phyloP scores from a whole-genome alignment of 2,113 vertebrate genomes.

The Axis porcinus region DNA sequence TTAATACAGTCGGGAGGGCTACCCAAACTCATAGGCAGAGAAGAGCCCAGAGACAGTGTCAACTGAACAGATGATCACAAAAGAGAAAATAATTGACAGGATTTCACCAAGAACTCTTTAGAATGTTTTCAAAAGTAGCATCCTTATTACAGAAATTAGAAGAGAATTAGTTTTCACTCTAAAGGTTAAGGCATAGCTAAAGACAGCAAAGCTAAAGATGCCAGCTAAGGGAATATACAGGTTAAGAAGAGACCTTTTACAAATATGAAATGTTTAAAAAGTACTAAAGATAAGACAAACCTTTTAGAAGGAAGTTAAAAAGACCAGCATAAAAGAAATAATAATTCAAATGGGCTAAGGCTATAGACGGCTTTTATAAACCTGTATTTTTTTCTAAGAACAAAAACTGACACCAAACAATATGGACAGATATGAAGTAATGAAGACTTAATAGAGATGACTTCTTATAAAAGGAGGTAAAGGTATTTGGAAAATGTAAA shows the following conservation, averaged over 20 bases:
- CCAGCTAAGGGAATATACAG: not conserved
- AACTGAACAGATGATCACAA: not conserved
- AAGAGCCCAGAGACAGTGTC: not conserved
- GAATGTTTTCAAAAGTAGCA: not conserved
- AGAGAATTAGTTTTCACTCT: not conserved
- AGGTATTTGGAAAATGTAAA: slow-evolving; percentile 45
- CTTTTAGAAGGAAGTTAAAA: not conserved
- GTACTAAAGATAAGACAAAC: slow-evolving; percentile 22
- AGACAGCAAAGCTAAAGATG: not conserved
- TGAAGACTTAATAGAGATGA: slow-evolving; percentile 46
- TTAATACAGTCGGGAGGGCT: not conserved
- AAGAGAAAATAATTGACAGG: not conserved
- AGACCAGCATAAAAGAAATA: not conserved
- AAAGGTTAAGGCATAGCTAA: not conserved
- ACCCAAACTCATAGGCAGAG: not conserved
- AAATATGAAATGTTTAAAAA: not conserved
- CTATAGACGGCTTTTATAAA: not conserved
- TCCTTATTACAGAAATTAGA: not conserved
- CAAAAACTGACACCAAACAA: slow-evolving; percentile 56
- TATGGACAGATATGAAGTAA: slow-evolving; percentile 53
- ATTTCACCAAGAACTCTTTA: not conserved
- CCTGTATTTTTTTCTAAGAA: not conserved
- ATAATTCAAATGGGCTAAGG: not conserved
- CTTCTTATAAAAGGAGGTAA: slow-evolving; percentile 54
- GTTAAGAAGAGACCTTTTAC: not conserved